These are phyloP conservation scores for Lochmaea crataegi DNA, from an alignment of 2,888 invertebrate genomes.

Conservation along the genomic window DNA sequence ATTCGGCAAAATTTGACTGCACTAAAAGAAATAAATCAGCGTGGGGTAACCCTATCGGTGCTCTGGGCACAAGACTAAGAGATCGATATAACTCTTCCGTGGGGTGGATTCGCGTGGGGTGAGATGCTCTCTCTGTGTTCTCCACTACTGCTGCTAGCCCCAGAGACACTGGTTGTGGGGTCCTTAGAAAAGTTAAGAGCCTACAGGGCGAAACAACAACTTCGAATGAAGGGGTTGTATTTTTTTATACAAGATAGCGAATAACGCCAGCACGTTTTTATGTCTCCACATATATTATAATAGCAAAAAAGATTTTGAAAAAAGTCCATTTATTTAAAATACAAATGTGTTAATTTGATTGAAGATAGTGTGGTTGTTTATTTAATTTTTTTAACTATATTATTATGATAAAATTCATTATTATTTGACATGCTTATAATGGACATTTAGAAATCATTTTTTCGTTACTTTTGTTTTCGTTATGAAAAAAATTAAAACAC, in stretches of 20 bases:
- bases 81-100: conserved; percentile 68
- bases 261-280: not conserved
- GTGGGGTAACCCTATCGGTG: conserved; percentile 49
- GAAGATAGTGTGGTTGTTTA: too few species aligned
- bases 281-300: not conserved
- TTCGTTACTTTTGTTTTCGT: too few species aligned
- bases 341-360: too few species aligned
- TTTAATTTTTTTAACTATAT: too few species aligned
- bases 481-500: too few species aligned
- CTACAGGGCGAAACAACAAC: conserved; percentile 19
- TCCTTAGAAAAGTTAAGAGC: conserved; percentile 32
- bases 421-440: too few species aligned
- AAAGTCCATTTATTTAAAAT: too few species aligned
- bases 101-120: conserved; percentile 63
- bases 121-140: conserved; percentile 50
- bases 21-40: conserved; percentile 42
- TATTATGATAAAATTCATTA: too few species aligned
- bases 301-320: too few species aligned
- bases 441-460: too few species aligned
- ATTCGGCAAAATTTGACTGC: conserved; percentile 11
- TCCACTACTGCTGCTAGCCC: conserved; percentile 44
- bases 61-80: conserved; percentile 64
- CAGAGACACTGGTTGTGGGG: conserved; percentile 40
- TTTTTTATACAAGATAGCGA: not conserved
- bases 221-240: not conserved